phyloP scores from a whole-genome alignment of 2,888 invertebrate species.

The Ormyrus rosae region DNA sequence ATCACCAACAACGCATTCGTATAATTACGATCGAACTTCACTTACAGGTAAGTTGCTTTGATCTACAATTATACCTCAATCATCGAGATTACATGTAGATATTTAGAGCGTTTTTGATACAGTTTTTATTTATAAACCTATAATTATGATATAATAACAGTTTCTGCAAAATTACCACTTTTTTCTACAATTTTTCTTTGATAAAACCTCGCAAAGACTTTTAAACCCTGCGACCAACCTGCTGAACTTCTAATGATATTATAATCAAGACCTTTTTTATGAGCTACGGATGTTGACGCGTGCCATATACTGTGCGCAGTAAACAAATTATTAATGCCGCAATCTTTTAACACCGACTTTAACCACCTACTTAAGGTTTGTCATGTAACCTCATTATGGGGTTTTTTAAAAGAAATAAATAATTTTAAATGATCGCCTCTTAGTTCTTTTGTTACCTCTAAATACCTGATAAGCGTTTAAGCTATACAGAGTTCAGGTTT shows the following conservation, averaged over 20 bases:
- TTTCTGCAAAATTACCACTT: conserved; percentile 30
- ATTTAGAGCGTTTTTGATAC: too few relatives aligned
- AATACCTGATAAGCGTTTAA: conserved; percentile 29
- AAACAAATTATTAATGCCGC: neutral
- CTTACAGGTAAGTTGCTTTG: too few relatives aligned
- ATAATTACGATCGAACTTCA: too few relatives aligned
- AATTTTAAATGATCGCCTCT: neutral
- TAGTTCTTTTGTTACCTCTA: conserved; percentile 4
- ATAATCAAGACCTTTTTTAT: conserved; percentile 16
- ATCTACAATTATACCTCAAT: too few relatives aligned
- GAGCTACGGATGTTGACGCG: conserved; percentile 27
- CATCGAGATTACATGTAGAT: too few relatives aligned
- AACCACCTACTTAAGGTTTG: conserved; percentile 36
- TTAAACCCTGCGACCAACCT: conserved; percentile 25
- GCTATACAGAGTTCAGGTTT: conserved; percentile 31
- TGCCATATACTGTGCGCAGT: conserved; percentile 20
- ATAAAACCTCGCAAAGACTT: conserved; percentile 48
- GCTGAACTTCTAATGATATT: conserved; percentile 17
- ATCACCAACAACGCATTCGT: too few relatives aligned
- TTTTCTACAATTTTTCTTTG: conserved; percentile 35
- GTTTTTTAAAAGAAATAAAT: conserved; percentile 13
- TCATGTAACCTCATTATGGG: neutral
- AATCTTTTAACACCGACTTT: neutral
- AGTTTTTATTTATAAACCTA: too few relatives aligned
- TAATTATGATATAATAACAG: neutral